Evolutionary conservation across 64 coral and sea anemone species (phyloP).

Genomic region (Montipora foliosa): DNA sequence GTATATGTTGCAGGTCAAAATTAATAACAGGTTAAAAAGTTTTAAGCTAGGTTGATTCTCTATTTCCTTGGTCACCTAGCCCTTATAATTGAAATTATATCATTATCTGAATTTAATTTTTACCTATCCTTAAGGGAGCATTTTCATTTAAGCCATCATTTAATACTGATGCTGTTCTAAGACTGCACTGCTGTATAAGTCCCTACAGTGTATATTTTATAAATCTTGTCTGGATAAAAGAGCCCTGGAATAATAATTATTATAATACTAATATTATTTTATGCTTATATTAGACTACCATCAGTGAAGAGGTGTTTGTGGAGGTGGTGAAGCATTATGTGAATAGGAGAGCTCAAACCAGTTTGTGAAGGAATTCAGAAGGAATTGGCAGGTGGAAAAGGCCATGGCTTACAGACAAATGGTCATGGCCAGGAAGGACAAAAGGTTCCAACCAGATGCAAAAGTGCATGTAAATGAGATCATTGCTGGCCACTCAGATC

Average conservation of each 20-base stretch:
- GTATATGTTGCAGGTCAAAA: not conserved
- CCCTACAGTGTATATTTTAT: too few relatives aligned
- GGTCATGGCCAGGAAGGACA: slow-evolving; percentile 53
- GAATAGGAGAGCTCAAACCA: slow-evolving; percentile 49
- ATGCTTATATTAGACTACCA: not conserved
- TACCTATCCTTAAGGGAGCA: too few relatives aligned
- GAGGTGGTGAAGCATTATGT: not conserved
- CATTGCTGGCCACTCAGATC: not conserved
- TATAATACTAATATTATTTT: not conserved
- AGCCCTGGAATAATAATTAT: too few relatives aligned
- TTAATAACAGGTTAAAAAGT: not conserved
- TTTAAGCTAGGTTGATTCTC: not conserved
- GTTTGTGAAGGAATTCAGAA: slow-evolving; percentile 53
- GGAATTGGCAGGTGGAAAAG: slow-evolving; percentile 44
- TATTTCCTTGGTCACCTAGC: not conserved
- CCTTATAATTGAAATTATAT: too few relatives aligned
- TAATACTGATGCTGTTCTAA: too few relatives aligned
- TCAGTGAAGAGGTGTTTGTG: not conserved
- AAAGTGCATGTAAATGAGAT: slow-evolving; percentile 30
- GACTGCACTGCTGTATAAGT: too few relatives aligned
- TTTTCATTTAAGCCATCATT: too few relatives aligned
- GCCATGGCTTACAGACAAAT: slow-evolving; percentile 45
- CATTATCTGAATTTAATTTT: too few relatives aligned
- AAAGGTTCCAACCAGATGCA: slow-evolving; percentile 16
- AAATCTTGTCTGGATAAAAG: too few relatives aligned